These are phyloP conservation scores for Laterallus jamaicensis DNA, from an alignment of 2,113 vertebrate genomes.

Conservation along the genomic window DNA sequence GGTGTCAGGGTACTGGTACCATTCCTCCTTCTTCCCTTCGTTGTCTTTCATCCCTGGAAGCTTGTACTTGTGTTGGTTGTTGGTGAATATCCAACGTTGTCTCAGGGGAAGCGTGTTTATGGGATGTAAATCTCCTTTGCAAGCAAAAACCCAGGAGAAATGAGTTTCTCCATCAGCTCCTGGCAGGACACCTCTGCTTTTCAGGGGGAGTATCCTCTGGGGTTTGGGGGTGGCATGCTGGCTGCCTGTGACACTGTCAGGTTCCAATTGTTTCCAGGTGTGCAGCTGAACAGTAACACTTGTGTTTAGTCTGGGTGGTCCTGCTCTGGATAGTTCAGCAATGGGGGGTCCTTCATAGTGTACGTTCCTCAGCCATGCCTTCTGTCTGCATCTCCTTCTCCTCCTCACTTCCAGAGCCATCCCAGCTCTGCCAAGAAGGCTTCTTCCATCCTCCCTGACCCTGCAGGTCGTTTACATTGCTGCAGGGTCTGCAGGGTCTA, in stretches of 20 bases:
- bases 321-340: neutral
- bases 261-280: neutral
- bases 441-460: neutral
- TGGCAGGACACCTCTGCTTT: rapidly evolving
- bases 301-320: neutral
- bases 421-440: rapidly evolving
- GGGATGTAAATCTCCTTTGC: neutral
- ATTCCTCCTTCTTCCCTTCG: neutral
- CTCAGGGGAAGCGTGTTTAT: rapidly evolving
- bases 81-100: neutral
- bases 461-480: neutral
- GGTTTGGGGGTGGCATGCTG: rapidly evolving
- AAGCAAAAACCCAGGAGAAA: neutral
- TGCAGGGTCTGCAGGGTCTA: neutral
- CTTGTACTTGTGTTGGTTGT: rapidly evolving
- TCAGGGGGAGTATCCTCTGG: rapidly evolving
- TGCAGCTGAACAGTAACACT: neutral
- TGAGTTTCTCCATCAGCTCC: neutral
- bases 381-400: neutral
- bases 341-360: rapidly evolving
- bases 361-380: rapidly evolving
- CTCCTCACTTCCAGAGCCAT: neutral
- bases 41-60: neutral
- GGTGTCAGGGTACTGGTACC: neutral
- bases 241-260: neutral